These are phyloP conservation scores for Coenonympha glycerion DNA, from an alignment of 2,888 invertebrate genomes.

Conservation along the genomic window DNA sequence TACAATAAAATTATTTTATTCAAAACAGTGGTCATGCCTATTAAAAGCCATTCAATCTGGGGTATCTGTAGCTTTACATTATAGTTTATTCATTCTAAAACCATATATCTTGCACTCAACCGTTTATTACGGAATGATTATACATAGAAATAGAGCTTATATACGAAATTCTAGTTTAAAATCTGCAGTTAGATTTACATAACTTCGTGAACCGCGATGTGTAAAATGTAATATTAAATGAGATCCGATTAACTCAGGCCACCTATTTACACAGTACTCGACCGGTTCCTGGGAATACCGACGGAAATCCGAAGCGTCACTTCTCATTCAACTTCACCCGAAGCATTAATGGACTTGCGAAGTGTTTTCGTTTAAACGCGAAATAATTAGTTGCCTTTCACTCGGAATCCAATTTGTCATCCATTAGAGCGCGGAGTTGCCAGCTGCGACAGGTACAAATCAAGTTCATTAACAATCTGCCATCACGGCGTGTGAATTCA, in stretches of 20 bases:
- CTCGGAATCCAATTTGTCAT: slow-evolving; percentile 18
- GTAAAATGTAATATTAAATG: neutral
- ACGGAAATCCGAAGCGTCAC: slow-evolving; percentile 8
- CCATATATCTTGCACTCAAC: no score
- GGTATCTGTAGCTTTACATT: no score
- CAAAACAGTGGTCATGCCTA: no score
- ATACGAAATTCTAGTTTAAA: no score
- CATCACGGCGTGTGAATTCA: neutral
- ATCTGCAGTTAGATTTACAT: no score
- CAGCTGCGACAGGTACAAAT: slow-evolving; percentile 11
- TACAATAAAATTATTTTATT: no score
- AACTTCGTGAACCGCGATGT: no score
- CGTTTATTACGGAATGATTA: no score
- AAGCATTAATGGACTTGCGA: slow-evolving; percentile 14
- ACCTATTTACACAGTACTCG: neutral
- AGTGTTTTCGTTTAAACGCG: slow-evolving; percentile 12
- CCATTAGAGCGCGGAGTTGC: slow-evolving; percentile 1
- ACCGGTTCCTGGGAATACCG: slow-evolving; percentile 3
- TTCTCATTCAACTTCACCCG: slow-evolving; percentile 10
- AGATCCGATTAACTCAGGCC: neutral
- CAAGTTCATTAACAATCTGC: neutral
- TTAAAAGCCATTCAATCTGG: no score
- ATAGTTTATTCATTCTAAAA: no score
- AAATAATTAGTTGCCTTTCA: slow-evolving; percentile 17
- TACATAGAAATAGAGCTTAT: no score